Conservation (phyloP, 2,113 vertebrate species). For the Pampusana beccarii region DNA sequence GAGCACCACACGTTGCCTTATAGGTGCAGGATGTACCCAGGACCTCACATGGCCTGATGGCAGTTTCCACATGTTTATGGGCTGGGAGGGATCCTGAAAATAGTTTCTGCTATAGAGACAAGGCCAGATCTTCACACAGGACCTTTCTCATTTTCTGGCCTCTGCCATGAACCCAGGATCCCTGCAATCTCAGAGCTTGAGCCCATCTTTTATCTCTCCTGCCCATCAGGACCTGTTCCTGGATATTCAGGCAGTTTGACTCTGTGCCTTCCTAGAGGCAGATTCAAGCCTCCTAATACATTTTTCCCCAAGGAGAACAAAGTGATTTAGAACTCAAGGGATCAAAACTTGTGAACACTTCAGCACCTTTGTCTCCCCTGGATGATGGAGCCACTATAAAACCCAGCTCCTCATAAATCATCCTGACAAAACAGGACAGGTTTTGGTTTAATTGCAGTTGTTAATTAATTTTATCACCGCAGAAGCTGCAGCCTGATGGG, state of each 20-base stretch:
- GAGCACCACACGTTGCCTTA: background rate
- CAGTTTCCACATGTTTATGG: background rate
- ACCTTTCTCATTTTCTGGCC: background rate
- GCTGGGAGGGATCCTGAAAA: background rate
- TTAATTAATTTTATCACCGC: constrained; percentile 36
- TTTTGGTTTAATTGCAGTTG: background rate
- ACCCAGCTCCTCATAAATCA: background rate
- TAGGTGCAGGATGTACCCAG: too few relatives aligned
- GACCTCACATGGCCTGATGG: background rate
- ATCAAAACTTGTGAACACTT: background rate
- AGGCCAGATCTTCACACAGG: background rate
- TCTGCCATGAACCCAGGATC: background rate
- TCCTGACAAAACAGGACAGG: background rate
- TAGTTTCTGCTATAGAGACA: background rate
- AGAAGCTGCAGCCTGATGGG: background rate
- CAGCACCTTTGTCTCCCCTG: background rate
- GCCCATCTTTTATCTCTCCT: background rate
- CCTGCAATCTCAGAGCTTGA: background rate
- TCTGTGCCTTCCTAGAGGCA: background rate
- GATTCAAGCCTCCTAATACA: background rate
- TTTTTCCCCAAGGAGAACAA: background rate
- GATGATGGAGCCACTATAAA: background rate
- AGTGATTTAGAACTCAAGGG: background rate
- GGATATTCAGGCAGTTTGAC: background rate
- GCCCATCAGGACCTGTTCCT: background rate